Conservation (phyloP, 2,888 invertebrate species). For the Scaptodrosophila latifasciaeformis region DNA sequence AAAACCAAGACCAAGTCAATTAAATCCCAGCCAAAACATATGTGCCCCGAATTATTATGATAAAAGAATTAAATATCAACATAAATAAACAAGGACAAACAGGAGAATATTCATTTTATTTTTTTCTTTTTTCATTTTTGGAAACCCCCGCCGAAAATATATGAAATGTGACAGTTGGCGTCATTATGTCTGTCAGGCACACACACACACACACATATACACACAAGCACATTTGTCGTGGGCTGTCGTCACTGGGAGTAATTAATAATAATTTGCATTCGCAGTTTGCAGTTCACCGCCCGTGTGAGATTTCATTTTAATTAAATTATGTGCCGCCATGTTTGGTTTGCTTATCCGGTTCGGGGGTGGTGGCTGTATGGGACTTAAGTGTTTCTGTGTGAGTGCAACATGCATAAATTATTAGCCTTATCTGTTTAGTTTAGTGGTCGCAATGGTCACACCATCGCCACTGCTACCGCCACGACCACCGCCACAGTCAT, state of each 20-base stretch:
- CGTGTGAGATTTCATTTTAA: constrained; percentile 66
- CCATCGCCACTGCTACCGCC: too few relatives aligned
- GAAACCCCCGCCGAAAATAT: too few relatives aligned
- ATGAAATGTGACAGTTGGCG: constrained; percentile 42
- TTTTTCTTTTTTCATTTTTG: too few relatives aligned
- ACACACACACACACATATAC: constrained; percentile 27
- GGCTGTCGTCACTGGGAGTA: constrained; percentile 48
- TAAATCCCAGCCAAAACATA: too few relatives aligned
- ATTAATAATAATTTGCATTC: constrained; percentile 68
- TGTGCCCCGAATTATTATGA: too few relatives aligned
- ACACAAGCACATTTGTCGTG: constrained; percentile 50
- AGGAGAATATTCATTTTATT: too few relatives aligned
- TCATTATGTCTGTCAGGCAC: constrained; percentile 20
- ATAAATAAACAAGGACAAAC: too few relatives aligned
- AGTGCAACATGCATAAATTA: constrained; percentile 58
- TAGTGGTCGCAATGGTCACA: constrained; percentile 25
- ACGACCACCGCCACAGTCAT: constrained; percentile 13
- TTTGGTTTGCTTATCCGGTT: constrained; percentile 6
- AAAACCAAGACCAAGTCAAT: too few relatives aligned
- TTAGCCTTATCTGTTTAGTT: constrained; percentile 40
- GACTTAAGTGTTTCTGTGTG: background rate
- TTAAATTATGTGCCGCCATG: constrained; percentile 59
- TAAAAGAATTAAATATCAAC: too few relatives aligned
- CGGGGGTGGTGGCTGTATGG: background rate
- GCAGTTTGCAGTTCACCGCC: constrained; percentile 65